Percentiles rank a stretch among this genome's conserved stretches.
phyloP scores from a whole-genome alignment of 92 coral and sea anemone genomes.

The Epizoanthus scotinus region DNA sequence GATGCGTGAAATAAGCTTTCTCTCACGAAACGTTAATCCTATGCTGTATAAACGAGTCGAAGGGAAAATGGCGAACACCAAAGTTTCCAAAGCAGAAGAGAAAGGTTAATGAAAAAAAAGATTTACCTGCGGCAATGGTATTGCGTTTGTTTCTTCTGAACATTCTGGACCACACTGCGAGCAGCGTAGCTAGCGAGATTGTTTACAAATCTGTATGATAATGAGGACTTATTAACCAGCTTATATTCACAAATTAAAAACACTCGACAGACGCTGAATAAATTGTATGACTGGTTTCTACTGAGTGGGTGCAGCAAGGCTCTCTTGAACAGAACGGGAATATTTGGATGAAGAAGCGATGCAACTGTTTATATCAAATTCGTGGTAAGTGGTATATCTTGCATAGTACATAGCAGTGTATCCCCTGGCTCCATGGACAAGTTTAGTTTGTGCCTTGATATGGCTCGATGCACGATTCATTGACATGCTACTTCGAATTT shows the following conservation, averaged over 20 bases:
- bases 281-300: constrained; percentile 10
- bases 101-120: neutral
- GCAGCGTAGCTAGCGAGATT: neutral
- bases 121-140: neutral
- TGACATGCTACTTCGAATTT: neutral
- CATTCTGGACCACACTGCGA: neutral
- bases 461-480: neutral
- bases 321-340: neutral
- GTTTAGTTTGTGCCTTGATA: too few relatives aligned
- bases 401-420: neutral
- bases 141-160: neutral
- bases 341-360: neutral
- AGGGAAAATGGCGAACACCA: neutral
- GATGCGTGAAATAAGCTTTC: constrained; percentile 1
- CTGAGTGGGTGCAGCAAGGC: constrained; percentile 17
- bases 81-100: neutral
- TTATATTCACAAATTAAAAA: constrained; percentile 29
- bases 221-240: constrained; percentile 34
- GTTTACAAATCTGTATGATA: constrained; percentile 37
- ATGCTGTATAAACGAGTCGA: neutral
- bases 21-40: constrained; percentile 7
- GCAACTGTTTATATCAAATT: neutral
- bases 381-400: constrained; percentile 19
- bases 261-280: constrained; percentile 36
- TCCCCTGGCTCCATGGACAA: neutral